Evolutionary conservation across 2,888 invertebrate genomes (phyloP).

Genomic region (Rotaria socialis): DNA sequence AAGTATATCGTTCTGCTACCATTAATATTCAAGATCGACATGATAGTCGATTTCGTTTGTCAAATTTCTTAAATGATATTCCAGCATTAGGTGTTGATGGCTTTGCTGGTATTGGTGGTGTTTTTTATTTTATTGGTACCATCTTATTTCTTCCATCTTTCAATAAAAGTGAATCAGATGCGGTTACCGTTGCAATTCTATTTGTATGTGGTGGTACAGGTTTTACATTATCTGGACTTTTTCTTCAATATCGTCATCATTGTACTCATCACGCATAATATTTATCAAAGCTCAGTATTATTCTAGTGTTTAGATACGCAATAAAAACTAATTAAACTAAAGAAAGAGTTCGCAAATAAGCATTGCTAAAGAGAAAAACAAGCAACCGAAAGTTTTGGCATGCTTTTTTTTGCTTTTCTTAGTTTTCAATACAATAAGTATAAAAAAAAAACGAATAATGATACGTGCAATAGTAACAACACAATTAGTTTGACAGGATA

Average conservation of each 20-base stretch:
- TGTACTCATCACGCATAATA: background rate
- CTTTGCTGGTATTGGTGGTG: conserved; percentile 5
- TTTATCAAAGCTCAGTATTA: too few species aligned
- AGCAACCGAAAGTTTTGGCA: too few species aligned
- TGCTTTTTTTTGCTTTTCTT: too few species aligned
- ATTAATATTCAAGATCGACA: background rate
- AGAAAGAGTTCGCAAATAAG: too few species aligned
- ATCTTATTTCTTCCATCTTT: background rate
- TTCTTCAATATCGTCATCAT: conserved; percentile 26
- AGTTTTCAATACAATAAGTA: too few species aligned
- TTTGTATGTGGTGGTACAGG: background rate
- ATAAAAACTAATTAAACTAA: too few species aligned
- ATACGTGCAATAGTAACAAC: too few species aligned
- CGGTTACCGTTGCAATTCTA: background rate
- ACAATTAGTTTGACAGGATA: too few species aligned
- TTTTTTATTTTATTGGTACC: background rate
- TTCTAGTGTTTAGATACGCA: too few species aligned
- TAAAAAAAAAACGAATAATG: too few species aligned
- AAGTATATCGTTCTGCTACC: background rate
- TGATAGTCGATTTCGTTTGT: background rate
- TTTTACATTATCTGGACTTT: background rate
- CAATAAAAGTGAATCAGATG: too few species aligned
- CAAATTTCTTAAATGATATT: background rate
- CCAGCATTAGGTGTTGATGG: background rate
- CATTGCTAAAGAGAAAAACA: too few species aligned